phyloP scores from a whole-genome alignment of 2,888 invertebrate species.

The Chrysolina haemoptera region DNA sequence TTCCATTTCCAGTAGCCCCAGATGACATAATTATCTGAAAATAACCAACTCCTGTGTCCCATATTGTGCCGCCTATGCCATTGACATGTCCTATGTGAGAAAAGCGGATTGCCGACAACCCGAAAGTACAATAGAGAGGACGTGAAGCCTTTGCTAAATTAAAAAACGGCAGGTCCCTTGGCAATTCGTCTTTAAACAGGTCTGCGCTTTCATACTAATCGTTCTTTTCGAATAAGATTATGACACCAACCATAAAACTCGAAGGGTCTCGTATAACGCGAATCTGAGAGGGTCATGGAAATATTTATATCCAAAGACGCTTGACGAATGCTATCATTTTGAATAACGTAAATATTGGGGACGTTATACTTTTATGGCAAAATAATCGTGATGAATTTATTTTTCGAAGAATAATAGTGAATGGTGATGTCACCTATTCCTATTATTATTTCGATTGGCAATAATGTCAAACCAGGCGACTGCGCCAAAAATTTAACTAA shows the following conservation, averaged over 20 bases:
- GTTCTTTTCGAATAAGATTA: conserved; percentile 31
- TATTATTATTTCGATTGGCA: no score
- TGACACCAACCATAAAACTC: conserved; percentile 24
- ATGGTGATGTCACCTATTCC: no score
- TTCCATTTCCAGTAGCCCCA: no score
- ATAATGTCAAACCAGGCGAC: no score
- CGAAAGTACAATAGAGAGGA: conserved; percentile 24
- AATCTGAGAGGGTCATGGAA: conserved; percentile 7
- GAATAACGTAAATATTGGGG: background rate
- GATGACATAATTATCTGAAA: no score
- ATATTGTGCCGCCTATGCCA: background rate
- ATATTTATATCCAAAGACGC: conserved; percentile 8
- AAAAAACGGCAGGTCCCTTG: conserved; percentile 26
- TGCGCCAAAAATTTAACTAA: no score
- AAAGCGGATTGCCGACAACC: conserved; percentile 25
- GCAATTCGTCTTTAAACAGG: conserved; percentile 25
- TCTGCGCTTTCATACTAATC: conserved; percentile 28
- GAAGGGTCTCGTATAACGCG: conserved; percentile 17
- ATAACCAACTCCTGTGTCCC: background rate
- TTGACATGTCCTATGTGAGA: conserved; percentile 14
- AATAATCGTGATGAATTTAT: background rate
- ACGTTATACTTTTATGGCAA: background rate
- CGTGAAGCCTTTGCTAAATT: conserved; percentile 26
- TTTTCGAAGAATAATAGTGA: no score
- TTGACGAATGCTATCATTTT: conserved; percentile 6